Evolutionary conservation across 2,797 vertebrate genomes (phyloP).

Genomic region (Gymnothorax reevesii): DNA sequence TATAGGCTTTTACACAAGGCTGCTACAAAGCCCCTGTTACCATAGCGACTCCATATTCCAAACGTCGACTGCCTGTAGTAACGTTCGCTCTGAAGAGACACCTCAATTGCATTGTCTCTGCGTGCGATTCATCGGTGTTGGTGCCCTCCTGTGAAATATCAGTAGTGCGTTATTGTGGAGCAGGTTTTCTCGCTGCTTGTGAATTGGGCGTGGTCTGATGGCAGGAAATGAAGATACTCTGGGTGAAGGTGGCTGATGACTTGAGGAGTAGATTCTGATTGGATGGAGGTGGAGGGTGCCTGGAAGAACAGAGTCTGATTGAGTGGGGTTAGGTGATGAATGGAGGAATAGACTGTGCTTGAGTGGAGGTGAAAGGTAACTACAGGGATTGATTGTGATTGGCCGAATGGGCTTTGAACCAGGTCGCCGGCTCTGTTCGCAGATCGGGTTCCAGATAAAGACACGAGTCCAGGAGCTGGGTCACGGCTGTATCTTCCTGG

Average conservation of each 20-base stretch:
- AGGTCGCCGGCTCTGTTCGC: slow-evolving; percentile 32
- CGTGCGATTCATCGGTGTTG: slow-evolving; percentile 64
- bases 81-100: slow-evolving; percentile 71
- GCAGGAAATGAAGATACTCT: neutral
- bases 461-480: slow-evolving; percentile 93
- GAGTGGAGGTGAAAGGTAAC: neutral
- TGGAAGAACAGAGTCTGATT: slow-evolving; percentile 26
- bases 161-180: slow-evolving; percentile 48
- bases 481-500: slow-evolving; percentile 94
- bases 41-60: slow-evolving; percentile 69
- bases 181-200: neutral
- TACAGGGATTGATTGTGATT: slow-evolving; percentile 29
- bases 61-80: slow-evolving; percentile 69
- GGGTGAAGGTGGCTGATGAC: neutral
- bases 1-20: slow-evolving; percentile 63
- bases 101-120: slow-evolving; percentile 67
- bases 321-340: slow-evolving; percentile 7
- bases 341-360: neutral
- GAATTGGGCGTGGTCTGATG: neutral
- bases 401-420: neutral
- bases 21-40: slow-evolving; percentile 63
- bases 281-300: neutral
- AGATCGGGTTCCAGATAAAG: slow-evolving; percentile 95
- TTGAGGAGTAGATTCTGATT: too few species aligned
- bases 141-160: slow-evolving; percentile 55